Conservation (phyloP, 1,140 invertebrate genomes). For the Orchesella cincta region DNA sequence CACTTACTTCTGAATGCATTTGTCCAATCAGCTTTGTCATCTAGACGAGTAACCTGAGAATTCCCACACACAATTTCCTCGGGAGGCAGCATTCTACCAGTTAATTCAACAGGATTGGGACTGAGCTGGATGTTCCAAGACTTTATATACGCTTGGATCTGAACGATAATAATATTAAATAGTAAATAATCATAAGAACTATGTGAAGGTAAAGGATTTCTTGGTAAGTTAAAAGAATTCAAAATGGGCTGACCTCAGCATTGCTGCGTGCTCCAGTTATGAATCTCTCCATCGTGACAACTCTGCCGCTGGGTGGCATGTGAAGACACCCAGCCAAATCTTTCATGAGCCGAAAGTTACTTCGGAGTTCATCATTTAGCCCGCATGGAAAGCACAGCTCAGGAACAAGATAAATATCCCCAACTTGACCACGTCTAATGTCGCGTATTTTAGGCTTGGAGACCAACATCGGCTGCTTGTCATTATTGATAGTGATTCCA, state of each 20-base stretch:
- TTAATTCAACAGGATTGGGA: conserved; percentile 61
- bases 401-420: conserved; percentile 54
- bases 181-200: neutral
- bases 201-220: neutral
- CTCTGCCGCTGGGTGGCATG: conserved; percentile 53
- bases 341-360: conserved; percentile 54
- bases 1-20: conserved; percentile 4
- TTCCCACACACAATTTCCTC: conserved; percentile 72
- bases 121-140: conserved; percentile 81
- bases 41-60: neutral
- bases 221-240: neutral
- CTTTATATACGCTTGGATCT: too few species aligned
- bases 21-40: conserved; percentile 27
- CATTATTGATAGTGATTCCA: too few species aligned
- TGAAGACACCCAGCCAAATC: conserved; percentile 54
- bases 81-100: conserved; percentile 66
- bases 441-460: too few species aligned
- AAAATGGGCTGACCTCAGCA: neutral
- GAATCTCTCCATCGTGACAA: neutral
- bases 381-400: conserved; percentile 57
- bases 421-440: too few species aligned
- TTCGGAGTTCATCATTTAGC: conserved; percentile 52
- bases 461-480: too few species aligned
- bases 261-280: neutral
- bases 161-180: too few species aligned